These are phyloP conservation scores for Pomatorhinus ruficollis DNA, from an alignment of 2,113 vertebrate species.

Conservation along the genomic window DNA sequence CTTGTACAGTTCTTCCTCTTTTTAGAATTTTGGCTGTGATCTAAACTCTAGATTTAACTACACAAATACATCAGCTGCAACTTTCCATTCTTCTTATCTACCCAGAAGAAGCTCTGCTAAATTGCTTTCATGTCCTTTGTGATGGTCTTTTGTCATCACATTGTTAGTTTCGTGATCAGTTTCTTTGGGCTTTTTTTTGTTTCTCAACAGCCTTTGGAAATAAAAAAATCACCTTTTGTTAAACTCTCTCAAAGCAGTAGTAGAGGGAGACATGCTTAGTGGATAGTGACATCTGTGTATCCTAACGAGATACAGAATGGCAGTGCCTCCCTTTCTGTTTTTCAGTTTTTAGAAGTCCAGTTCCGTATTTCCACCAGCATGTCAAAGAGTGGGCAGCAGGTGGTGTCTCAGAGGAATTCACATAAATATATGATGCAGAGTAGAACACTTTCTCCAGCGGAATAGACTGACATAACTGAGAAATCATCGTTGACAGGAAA, in stretches of 20 bases:
- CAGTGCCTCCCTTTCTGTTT: not conserved
- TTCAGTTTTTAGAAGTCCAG: not conserved
- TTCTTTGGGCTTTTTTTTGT: not conserved
- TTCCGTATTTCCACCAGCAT: not conserved
- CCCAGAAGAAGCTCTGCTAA: not conserved
- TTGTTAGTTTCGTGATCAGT: not conserved
- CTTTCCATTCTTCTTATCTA: not conserved
- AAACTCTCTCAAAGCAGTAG: not conserved
- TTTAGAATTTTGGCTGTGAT: not conserved
- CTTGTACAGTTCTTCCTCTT: not conserved
- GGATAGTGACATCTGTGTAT: not conserved
- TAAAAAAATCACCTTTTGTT: not conserved
- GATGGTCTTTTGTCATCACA: not conserved
- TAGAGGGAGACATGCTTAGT: not conserved
- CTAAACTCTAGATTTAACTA: not conserved
- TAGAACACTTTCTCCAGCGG: not conserved
- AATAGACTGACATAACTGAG: not conserved
- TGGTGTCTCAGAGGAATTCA: not conserved
- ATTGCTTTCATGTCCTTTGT: not conserved
- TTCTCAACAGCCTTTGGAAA: not conserved
- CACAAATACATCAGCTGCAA: not conserved
- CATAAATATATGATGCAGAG: not conserved
- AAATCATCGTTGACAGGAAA: accelerated
- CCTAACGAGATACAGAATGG: not conserved
- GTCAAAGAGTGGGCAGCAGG: not conserved